Conservation (phyloP, 2,888 invertebrate genomes). For the Chromoteleia sp. region DNA sequence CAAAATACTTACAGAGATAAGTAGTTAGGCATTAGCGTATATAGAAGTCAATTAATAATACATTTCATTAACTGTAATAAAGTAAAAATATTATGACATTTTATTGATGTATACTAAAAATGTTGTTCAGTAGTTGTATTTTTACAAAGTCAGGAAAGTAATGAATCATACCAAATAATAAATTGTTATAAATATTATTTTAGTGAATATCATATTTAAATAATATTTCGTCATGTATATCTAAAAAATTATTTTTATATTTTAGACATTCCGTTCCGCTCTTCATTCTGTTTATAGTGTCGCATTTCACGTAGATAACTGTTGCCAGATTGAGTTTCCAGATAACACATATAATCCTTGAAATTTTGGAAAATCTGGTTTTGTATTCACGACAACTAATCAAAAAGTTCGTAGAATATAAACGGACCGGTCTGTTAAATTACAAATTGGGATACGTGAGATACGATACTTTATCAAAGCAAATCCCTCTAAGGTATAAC, state of each 20-base stretch:
- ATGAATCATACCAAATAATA: no score
- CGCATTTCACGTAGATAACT: slow-evolving; percentile 45
- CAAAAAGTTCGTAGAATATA: slow-evolving; percentile 17
- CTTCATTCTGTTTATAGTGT: slow-evolving; percentile 49
- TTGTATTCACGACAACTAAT: background rate
- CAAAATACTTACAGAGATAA: slow-evolving; percentile 27
- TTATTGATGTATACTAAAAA: no score
- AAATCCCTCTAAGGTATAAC: slow-evolving; percentile 25
- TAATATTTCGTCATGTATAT: background rate
- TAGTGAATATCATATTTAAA: background rate
- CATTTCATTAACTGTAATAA: slow-evolving; percentile 9
- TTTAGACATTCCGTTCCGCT: slow-evolving; percentile 44
- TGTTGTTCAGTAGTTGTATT: no score
- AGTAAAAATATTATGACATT: background rate
- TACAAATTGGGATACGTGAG: slow-evolving; percentile 41
- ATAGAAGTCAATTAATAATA: slow-evolving; percentile 25
- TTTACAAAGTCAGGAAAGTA: no score
- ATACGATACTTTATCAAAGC: slow-evolving; percentile 46
- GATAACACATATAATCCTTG: slow-evolving; percentile 25
- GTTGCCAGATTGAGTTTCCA: slow-evolving; percentile 19
- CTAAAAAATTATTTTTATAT: slow-evolving; percentile 20
- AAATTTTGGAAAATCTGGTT: slow-evolving; percentile 32
- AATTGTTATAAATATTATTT: no score
- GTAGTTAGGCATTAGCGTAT: background rate
- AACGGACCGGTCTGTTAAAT: slow-evolving; percentile 21